These are phyloP conservation scores for Parauchenoglanis punctatus DNA, from an alignment of 2,797 vertebrate species.

Conservation along the genomic window DNA sequence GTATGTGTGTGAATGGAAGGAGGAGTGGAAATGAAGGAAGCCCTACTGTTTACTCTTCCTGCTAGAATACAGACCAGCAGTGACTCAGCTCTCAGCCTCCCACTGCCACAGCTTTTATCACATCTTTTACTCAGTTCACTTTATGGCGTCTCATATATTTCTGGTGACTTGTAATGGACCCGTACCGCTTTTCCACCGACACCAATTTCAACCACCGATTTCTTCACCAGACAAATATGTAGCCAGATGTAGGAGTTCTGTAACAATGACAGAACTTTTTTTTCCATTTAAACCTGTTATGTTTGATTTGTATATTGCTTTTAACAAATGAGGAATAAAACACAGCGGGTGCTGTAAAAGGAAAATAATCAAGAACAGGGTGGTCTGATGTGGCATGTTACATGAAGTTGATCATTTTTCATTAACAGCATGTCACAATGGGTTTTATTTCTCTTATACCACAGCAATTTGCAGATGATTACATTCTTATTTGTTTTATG, in stretches of 20 bases:
- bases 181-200: neutral
- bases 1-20: constrained; percentile 58
- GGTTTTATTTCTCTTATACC: neutral
- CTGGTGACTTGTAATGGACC: neutral
- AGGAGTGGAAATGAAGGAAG: constrained; percentile 9
- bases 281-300: neutral
- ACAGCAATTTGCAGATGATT: neutral
- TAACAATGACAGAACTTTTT: neutral
- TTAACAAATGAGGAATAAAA: neutral
- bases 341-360: neutral
- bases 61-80: constrained; percentile 63
- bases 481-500: neutral
- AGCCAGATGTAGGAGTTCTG: neutral
- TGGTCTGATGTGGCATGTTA: neutral
- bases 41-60: constrained; percentile 58
- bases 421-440: neutral
- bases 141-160: neutral
- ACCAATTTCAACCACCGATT: neutral
- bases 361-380: neutral
- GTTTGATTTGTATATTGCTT: neutral
- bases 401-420: neutral
- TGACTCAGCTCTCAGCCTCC: constrained; percentile 41
- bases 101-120: constrained; percentile 19
- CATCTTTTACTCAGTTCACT: constrained; percentile 20
- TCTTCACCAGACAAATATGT: neutral